Base-by-base conservation (phyloP, 1,140 invertebrate genomes). In the Zaprionus africanus region DNA sequence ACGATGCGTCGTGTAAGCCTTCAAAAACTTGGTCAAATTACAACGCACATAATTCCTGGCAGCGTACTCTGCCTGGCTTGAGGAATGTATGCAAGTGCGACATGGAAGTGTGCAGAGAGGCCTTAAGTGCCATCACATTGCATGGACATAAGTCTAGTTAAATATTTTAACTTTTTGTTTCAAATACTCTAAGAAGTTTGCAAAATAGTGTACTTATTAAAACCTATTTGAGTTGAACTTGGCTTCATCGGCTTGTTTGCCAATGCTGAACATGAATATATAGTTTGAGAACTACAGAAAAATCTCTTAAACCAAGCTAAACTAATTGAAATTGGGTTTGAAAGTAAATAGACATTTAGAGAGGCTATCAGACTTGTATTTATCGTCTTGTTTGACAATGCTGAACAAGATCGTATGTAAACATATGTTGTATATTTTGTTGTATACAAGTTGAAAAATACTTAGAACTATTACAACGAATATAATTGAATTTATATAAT, bases 21-120 rank as follows among this genome's bases (percentile, higher is more conserved):
- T 49, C 66, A 49, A 75, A 69, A 68, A 58, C 60, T 43, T 75
- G 72, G 22, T 68, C 64, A 61, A 61, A 56, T 72, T 66, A 71
- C 60, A 57, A 43, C 17, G 19, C 53, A 34, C 60, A 62, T 63
- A 56, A 69, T 61, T 51, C 57, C 61, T 68, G 17, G 34, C 22
- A 17, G n/a, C 15, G 34, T 24, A 22, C 46, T 24, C 19, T 12
- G 9, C 19, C 4, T 12, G 3, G 19, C 19, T 6, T 17, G 15
- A 17, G 36, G 36, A 38, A 38, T 38, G 12, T 4, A 38, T 38
- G 36, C 3, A 12, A 38, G 36, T 15, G 9, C 31, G 31, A 9
- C 9, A 31, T 31, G 31, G 12, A 13, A 38, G 41, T n/a, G 5
- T 17, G 41, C n/a, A 4, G 31, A 34, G 9, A 34, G 31, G 41